These are phyloP conservation scores for Salvelinus namaycush DNA, from an alignment of 2,113 vertebrate species.

Conservation along the genomic window DNA sequence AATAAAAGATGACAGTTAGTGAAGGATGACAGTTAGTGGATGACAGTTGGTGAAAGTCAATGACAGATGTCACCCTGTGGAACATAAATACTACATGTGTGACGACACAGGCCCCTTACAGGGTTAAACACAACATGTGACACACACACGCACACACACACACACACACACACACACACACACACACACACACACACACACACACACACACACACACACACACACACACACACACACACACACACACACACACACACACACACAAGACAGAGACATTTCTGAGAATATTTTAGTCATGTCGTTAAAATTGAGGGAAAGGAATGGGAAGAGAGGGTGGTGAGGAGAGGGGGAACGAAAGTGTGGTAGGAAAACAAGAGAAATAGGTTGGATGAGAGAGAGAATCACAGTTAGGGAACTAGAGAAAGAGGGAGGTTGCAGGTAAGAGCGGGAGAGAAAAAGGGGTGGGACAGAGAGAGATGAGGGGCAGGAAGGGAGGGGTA, in stretches of 20 bases:
- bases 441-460: not conserved
- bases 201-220: no score
- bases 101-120: conserved; percentile 8
- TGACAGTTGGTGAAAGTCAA: conserved; percentile 27
- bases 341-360: not conserved
- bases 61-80: conserved; percentile 35
- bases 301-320: conserved; percentile 48
- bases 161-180: no score
- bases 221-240: no score
- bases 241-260: no score
- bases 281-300: conserved; percentile 57
- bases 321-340: conserved; percentile 29
- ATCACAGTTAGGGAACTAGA: not conserved
- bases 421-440: not conserved
- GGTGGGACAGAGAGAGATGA: not conserved
- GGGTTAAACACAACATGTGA: not conserved
- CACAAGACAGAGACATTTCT: conserved; percentile 28
- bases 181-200: no score
- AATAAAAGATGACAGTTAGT: no score
- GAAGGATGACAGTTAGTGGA: no score
- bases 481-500: not conserved
- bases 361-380: not conserved
- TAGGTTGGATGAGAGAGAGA: not conserved
- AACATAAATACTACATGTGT: conserved; percentile 17
- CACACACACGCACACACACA: not conserved